Evolutionary conservation across 1,140 invertebrate species (phyloP).

Genomic region (Drosophila nigrodunni): DNA sequence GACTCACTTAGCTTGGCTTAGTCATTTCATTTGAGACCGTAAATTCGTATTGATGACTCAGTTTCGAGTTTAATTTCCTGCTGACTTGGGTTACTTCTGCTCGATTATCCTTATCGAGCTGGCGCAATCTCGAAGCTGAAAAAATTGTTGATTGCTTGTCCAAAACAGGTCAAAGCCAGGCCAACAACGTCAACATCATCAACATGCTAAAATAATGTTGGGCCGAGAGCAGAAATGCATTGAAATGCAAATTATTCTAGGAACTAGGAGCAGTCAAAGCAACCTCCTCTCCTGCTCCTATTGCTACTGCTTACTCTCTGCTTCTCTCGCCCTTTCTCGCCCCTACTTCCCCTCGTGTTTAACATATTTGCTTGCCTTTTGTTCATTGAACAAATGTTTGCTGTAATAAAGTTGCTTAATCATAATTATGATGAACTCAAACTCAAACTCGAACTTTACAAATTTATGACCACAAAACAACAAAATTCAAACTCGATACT

Average conservation of each 20-base stretch:
- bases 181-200: conserved; percentile 19
- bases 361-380: conserved; percentile 31
- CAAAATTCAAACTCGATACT: conserved; percentile 8
- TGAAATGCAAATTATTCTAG: conserved; percentile 43
- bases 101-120: conserved; percentile 24
- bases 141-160: conserved; percentile 28
- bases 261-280: neutral
- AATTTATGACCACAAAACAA: neutral
- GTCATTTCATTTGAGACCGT: conserved; percentile 4
- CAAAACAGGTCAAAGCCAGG: conserved; percentile 26
- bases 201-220: conserved; percentile 27
- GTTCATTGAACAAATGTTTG: conserved; percentile 2
- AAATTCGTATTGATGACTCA: conserved; percentile 19
- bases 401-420: conserved; percentile 22
- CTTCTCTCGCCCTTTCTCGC: neutral
- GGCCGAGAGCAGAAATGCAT: neutral
- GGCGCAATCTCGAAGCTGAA: conserved; percentile 10
- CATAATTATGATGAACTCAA: conserved; percentile 9
- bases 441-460: neutral
- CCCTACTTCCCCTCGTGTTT: conserved; percentile 5
- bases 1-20: neutral
- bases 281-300: neutral
- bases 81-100: conserved; percentile 16
- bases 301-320: neutral
- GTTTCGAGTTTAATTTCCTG: conserved; percentile 39